phyloP scores from a whole-genome alignment of 2,888 invertebrate species.

The Ommatoiulus sabulosus region DNA sequence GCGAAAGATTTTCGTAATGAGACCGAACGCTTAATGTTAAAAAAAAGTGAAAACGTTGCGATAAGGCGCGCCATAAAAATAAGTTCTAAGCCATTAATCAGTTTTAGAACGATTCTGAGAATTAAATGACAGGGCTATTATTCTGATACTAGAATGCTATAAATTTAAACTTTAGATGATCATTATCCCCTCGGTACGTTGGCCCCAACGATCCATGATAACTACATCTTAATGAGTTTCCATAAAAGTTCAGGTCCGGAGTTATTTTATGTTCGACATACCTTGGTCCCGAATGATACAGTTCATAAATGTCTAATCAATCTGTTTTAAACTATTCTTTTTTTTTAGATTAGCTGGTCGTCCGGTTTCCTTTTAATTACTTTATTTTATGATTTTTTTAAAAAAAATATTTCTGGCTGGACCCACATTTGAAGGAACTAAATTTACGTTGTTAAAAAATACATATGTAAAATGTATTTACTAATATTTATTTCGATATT shows the following conservation, averaged over 20 bases:
- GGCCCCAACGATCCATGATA: not conserved
- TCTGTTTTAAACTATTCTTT: not conserved
- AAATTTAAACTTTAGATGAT: not conserved
- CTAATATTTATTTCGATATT: too few relatives aligned
- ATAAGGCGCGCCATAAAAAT: conserved; percentile 30
- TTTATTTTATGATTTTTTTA: not conserved
- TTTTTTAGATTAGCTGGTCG: not conserved
- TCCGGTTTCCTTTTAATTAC: not conserved
- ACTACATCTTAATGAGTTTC: not conserved
- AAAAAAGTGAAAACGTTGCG: not conserved
- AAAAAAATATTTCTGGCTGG: not conserved
- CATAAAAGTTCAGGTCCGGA: not conserved
- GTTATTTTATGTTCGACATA: not conserved
- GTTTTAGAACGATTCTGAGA: conserved; percentile 23
- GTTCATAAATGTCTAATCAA: not conserved
- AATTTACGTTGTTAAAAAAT: not conserved
- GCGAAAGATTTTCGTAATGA: not conserved
- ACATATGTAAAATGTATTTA: too few relatives aligned
- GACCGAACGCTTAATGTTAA: not conserved
- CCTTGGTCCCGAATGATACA: not conserved
- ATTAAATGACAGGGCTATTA: conserved; percentile 30
- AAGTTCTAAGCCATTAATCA: conserved; percentile 15
- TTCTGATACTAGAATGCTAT: not conserved
- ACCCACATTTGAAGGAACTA: not conserved
- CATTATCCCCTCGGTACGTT: not conserved